Percentiles rank a stretch among this genome's conserved stretches.
Evolutionary conservation across 2,888 invertebrate genomes (phyloP).

Genomic region (Lasioglossum malachurum): DNA sequence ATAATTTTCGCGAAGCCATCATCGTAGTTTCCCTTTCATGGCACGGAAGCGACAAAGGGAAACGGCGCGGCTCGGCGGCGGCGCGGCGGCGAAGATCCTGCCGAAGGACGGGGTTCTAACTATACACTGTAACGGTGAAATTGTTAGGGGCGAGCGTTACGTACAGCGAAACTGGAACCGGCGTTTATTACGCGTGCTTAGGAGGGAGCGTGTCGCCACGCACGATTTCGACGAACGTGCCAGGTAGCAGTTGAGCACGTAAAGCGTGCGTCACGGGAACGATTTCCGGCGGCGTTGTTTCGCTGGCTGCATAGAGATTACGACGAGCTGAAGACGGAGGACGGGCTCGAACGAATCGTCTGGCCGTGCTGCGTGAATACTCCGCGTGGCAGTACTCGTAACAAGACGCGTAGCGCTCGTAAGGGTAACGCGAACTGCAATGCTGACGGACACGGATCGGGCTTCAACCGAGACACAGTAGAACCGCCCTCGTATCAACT

Average conservation of each 20-base stretch:
- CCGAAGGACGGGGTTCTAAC: neutral
- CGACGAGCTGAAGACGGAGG: constrained; percentile 5
- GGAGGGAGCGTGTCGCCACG: constrained; percentile 33
- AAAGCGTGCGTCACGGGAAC: constrained; percentile 30
- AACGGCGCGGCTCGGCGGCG: neutral
- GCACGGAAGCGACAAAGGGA: neutral
- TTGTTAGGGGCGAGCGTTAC: constrained; percentile 20
- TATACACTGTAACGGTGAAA: neutral
- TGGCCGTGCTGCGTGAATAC: constrained; percentile 22
- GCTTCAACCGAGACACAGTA: neutral
- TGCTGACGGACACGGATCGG: constrained; percentile 5
- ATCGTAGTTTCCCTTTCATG: neutral
- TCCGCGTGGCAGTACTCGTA: constrained; percentile 1
- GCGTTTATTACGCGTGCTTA: constrained; percentile 26
- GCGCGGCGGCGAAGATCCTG: neutral
- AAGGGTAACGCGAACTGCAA: neutral
- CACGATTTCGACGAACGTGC: constrained; percentile 31
- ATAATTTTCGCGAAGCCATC: neutral
- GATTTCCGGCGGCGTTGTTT: constrained; percentile 27
- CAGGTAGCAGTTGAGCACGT: constrained; percentile 25
- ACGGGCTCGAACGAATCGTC: constrained; percentile 28
- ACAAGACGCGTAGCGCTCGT: constrained; percentile 18
- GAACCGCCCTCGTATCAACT: neutral
- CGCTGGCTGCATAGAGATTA: constrained; percentile 20
- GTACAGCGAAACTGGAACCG: neutral